Conservation (phyloP, 1,140 invertebrate species). For the Pseudomyrmex gracilis region DNA sequence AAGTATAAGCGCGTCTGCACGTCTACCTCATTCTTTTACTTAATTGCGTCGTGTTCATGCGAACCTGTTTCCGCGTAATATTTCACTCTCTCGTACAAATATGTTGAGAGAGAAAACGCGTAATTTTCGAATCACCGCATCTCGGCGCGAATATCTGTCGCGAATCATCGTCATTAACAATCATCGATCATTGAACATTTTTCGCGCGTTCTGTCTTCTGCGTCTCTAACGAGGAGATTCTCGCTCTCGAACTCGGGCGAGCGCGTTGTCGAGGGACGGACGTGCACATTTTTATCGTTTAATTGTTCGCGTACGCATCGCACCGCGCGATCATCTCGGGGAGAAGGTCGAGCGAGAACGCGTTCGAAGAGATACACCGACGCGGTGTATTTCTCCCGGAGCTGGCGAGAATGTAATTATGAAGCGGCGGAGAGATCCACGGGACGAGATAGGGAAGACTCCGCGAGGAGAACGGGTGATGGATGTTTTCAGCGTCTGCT, state of each 20-base stretch:
- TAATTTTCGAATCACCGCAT: not conserved
- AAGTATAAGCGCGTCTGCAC: conserved; percentile 60
- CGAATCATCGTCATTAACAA: conserved; percentile 4
- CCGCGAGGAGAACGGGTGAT: conserved; percentile 81
- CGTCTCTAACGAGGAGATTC: not conserved
- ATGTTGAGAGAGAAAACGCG: not conserved
- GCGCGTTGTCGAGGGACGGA: not conserved
- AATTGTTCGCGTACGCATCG: conserved; percentile 67
- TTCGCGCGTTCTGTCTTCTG: not conserved
- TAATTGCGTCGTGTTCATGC: conserved; percentile 65
- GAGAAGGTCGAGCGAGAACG: conserved; percentile 30
- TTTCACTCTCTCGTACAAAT: conserved; percentile 26
- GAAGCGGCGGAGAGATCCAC: conserved; percentile 84
- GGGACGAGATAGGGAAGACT: conserved; percentile 81
- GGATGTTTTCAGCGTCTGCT: conserved; percentile 86
- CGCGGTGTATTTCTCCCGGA: conserved; percentile 44
- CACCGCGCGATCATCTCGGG: conserved; percentile 17
- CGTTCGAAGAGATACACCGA: conserved; percentile 41
- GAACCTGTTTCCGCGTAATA: not conserved
- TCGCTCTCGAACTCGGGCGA: not conserved
- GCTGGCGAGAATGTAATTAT: conserved; percentile 84
- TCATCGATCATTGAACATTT: conserved; percentile 7
- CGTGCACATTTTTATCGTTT: conserved; percentile 65
- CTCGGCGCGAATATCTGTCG: no score
- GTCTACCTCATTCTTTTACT: conserved; percentile 63